Percentiles rank a stretch among this genome's conserved stretches.
phyloP scores from a whole-genome alignment of 2,113 vertebrate genomes.

The Entelurus aequoreus region DNA sequence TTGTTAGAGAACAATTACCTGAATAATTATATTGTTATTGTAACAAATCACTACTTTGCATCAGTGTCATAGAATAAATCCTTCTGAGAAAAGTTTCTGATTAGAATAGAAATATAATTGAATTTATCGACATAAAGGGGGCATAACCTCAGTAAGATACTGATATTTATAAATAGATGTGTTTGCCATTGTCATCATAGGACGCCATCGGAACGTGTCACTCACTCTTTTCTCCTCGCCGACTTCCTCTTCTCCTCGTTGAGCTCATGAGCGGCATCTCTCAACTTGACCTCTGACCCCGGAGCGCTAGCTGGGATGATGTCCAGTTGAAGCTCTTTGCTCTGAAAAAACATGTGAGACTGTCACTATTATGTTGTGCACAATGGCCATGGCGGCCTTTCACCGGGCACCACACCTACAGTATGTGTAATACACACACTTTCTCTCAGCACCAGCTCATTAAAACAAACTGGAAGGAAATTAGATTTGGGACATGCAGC shows the following conservation, averaged over 20 bases:
- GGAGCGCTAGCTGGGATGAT: conserved; percentile 94
- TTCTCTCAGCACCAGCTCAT: conserved; percentile 19
- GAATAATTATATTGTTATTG: too few relatives aligned
- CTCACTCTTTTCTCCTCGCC: conserved; percentile 96
- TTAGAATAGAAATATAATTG: too few relatives aligned
- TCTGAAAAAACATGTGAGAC: conserved; percentile 69
- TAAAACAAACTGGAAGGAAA: conserved; percentile 2
- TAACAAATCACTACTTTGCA: too few relatives aligned
- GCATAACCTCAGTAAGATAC: too few relatives aligned
- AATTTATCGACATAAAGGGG: too few relatives aligned
- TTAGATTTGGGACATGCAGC: neutral
- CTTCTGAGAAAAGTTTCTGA: too few relatives aligned
- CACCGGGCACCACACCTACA: conserved; percentile 9
- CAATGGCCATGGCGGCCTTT: conserved; percentile 7
- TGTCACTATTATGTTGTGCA: conserved; percentile 15
- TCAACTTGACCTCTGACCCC: conserved; percentile 95
- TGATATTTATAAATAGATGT: neutral
- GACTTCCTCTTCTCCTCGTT: conserved; percentile 98
- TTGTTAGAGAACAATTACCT: too few relatives aligned
- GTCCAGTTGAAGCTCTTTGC: conserved; percentile 95
- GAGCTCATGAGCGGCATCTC: conserved; percentile 93
- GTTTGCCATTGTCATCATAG: neutral
- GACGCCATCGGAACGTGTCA: neutral
- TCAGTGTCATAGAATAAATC: too few relatives aligned
- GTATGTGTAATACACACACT: neutral